Base-by-base conservation (phyloP, 2,888 invertebrate genomes). In the Heliconius sara region DNA sequence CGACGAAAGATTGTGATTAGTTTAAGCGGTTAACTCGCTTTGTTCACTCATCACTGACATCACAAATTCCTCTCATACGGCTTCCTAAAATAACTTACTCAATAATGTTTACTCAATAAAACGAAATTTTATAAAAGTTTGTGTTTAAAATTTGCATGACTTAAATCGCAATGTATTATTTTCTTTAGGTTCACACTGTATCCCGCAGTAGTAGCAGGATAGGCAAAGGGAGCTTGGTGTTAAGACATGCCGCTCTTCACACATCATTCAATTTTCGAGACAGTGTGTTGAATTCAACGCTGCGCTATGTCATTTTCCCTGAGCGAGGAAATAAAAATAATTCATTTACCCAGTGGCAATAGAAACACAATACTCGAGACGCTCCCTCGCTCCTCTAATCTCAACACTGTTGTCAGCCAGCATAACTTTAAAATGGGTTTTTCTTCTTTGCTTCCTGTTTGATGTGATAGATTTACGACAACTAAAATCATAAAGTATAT, bases 1-100 rank as follows among this genome's bases (percentile, higher is more conserved):
- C 66, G 75, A 76, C 67, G 30, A 81, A 78, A 79, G 77, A 82
- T 80, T 80, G 72, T 71, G 80, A 72, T 76, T 79, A 79, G 77
- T 76, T 75, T 74, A 70, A 82, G 68, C 76, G 71, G 71, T 79
- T 76, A 71, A 76, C 72, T 74, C 57, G n/a, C 52, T 80, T 82
- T 82, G 77, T 79, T 80, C 47, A 52, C 67, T 76, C 25, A 76
- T 80, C 76, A 77, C 77, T 75, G 79, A 77, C 70, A 57, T 76
- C 43, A 75, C 68, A 80, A 77, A 71, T 71, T 43, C 16, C 34
- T n/a, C 30, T 72, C 66, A 39, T 70, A 57, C 27, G 3, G 82
- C 34, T 57, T 68, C 75, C 34, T 71, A 65, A 77, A 27, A 70
- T 30, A 71, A 57, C 34, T 76, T 10, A 72, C 13, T 57, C n/a